phyloP scores from a whole-genome alignment of 2,888 invertebrate species.

The Fragum sueziense region DNA sequence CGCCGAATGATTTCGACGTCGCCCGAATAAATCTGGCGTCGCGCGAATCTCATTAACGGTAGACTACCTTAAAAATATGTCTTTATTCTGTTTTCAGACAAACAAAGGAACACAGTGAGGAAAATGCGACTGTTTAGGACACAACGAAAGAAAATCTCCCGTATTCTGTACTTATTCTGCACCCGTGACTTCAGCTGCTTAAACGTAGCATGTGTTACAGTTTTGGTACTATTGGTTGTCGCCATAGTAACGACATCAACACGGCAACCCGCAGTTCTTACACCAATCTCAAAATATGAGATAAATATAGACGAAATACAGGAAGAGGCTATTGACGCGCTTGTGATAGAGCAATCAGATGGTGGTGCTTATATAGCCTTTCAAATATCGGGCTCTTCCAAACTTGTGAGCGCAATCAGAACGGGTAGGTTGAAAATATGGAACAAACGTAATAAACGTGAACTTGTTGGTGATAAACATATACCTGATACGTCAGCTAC shows the following conservation, averaged over 20 bases:
- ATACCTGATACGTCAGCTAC: neutral
- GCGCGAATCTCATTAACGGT: too few relatives aligned
- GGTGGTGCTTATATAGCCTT: constrained; percentile 23
- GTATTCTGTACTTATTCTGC: neutral
- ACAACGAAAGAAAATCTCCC: neutral
- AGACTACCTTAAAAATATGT: too few relatives aligned
- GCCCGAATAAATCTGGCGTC: too few relatives aligned
- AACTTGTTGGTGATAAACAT: neutral
- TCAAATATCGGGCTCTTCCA: constrained; percentile 8
- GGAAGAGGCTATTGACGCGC: constrained; percentile 19
- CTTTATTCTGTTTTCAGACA: neutral
- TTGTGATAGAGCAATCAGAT: constrained; percentile 18
- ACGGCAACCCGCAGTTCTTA: neutral
- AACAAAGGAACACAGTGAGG: neutral
- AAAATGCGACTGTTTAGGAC: neutral
- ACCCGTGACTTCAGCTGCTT: constrained; percentile 3
- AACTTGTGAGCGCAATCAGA: constrained; percentile 9
- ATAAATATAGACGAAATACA: constrained; percentile 5
- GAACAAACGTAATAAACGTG: neutral
- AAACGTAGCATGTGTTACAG: neutral
- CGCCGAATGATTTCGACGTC: too few relatives aligned
- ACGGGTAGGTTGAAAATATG: neutral
- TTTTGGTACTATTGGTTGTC: neutral
- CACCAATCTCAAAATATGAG: constrained; percentile 7
- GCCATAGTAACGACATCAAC: neutral